phyloP scores from a whole-genome alignment of 2,113 vertebrate species.

The Pogona vitticeps region DNA sequence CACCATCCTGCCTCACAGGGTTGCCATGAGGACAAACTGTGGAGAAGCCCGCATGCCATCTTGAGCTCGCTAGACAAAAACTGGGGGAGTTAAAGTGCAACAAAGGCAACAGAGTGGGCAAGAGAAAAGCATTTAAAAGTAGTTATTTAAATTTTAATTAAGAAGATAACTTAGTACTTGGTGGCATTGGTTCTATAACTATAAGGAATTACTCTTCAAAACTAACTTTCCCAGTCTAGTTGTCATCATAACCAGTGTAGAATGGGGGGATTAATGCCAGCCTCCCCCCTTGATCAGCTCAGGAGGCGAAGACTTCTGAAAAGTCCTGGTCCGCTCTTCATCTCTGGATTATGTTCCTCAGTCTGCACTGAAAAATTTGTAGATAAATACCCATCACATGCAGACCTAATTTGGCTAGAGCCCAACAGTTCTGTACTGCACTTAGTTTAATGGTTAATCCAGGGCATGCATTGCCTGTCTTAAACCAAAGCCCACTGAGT shows the following conservation, averaged over 20 bases:
- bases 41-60: too few species aligned
- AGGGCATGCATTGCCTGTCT: not conserved
- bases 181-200: not conserved
- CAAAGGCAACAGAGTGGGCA: too few species aligned
- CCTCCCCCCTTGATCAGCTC: not conserved
- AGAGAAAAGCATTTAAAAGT: too few species aligned
- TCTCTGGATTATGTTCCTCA: not conserved
- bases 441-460: slow-evolving; percentile 20
- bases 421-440: not conserved
- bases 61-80: too few species aligned
- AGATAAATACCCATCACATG: not conserved
- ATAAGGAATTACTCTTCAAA: not conserved
- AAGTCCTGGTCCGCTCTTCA: not conserved
- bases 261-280: not conserved
- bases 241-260: not conserved
- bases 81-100: too few species aligned
- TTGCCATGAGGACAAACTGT: too few species aligned
- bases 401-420: not conserved
- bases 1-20: too few species aligned
- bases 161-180: too few species aligned
- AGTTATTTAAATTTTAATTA: too few species aligned
- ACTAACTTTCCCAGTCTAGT: not conserved
- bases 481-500: not conserved
- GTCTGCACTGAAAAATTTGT: not conserved
- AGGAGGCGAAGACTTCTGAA: not conserved